phyloP scores from a whole-genome alignment of 1,140 invertebrate species.

The Tribolium castaneum region DNA sequence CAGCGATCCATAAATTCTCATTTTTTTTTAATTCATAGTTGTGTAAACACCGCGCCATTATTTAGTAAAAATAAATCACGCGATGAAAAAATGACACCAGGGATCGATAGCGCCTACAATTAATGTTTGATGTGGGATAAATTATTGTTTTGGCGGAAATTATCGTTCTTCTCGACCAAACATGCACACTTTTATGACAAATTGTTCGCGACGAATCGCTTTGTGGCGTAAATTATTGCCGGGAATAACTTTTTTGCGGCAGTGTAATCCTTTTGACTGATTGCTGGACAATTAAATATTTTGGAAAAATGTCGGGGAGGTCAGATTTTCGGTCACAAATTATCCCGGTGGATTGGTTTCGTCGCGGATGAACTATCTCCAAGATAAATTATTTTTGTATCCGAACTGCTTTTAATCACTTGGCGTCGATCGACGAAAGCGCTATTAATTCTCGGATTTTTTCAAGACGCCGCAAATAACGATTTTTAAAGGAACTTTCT shows the following conservation, averaged over 20 bases:
- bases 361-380: conserved; percentile 20
- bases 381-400: conserved; percentile 23
- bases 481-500: not conserved
- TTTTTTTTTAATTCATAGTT: no score
- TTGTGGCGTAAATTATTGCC: conserved; percentile 22
- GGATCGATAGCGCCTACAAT: not conserved
- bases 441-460: conserved; percentile 10
- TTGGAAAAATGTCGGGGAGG: not conserved
- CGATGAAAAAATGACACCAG: not conserved
- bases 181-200: conserved; percentile 21
- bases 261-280: conserved; percentile 4
- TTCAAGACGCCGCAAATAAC: not conserved
- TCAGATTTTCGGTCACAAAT: conserved; percentile 9
- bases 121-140: conserved; percentile 24
- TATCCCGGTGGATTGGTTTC: conserved; percentile 8
- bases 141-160: conserved; percentile 18
- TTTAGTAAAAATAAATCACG: conserved; percentile 5
- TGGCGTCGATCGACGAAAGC: not conserved
- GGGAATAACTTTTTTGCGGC: not conserved
- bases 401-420: conserved; percentile 11
- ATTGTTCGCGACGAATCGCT: conserved; percentile 15
- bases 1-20: no score
- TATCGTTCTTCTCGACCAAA: not conserved
- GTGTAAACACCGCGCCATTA: not conserved
- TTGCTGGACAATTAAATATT: not conserved